These are phyloP conservation scores for Hydrophis major DNA, from an alignment of 2,797 vertebrate genomes.

Conservation along the genomic window DNA sequence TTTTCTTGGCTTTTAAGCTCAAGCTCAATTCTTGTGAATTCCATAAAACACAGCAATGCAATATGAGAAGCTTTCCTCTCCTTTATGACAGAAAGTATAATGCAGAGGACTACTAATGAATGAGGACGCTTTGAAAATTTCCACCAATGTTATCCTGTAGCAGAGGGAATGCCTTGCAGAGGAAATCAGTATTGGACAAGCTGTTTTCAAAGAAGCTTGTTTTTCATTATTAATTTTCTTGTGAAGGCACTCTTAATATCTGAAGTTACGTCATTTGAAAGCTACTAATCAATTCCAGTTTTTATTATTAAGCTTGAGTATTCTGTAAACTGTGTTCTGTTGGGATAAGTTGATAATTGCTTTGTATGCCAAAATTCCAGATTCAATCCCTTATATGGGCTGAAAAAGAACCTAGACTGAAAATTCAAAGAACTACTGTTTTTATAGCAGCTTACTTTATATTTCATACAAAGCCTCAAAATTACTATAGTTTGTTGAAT, in stretches of 20 bases:
- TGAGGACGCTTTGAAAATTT: neutral
- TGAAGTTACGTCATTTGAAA: neutral
- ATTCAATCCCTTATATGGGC: neutral
- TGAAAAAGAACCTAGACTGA: neutral
- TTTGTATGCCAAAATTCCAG: neutral
- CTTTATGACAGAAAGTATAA: neutral
- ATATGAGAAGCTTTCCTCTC: neutral
- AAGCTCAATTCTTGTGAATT: neutral
- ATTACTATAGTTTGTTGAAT: neutral
- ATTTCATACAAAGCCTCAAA: neutral
- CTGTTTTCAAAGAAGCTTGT: neutral
- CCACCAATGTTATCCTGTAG: neutral
- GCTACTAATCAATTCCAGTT: neutral
- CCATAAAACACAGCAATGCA: neutral
- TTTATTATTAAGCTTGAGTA: neutral
- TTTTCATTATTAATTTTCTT: neutral
- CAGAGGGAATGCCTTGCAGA: neutral
- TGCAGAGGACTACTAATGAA: neutral
- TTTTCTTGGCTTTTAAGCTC: neutral
- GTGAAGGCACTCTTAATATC: neutral
- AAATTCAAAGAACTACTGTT: neutral
- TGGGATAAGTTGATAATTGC: neutral
- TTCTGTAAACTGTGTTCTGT: neutral
- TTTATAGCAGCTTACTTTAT: neutral
- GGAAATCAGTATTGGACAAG: neutral